Evolutionary conservation across 2,797 vertebrate genomes (phyloP).

Genomic region (Phrynocephalus vlangalii): DNA sequence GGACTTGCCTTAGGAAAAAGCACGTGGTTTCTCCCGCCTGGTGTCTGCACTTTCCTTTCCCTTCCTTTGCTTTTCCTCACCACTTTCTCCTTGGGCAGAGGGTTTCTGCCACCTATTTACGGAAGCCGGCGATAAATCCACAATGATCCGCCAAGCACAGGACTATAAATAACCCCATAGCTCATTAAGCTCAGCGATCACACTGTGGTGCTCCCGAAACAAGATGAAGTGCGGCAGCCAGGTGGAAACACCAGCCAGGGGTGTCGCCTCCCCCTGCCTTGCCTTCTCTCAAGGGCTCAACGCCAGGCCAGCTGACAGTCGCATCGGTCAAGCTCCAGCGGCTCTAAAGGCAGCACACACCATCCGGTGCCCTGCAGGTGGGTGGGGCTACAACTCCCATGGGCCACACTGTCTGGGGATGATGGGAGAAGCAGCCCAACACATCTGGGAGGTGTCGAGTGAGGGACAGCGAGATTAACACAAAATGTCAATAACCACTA

Average conservation of each 20-base stretch:
- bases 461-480: neutral
- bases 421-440: neutral
- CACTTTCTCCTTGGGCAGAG: slow-evolving; percentile 60
- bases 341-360: neutral
- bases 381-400: neutral
- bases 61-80: slow-evolving; percentile 31
- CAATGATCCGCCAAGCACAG: slow-evolving; percentile 73
- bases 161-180: slow-evolving; percentile 77
- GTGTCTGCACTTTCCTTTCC: slow-evolving; percentile 9
- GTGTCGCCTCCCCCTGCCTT: neutral
- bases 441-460: neutral
- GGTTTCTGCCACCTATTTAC: slow-evolving; percentile 71
- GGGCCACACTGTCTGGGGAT: neutral
- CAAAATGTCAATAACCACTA: neutral
- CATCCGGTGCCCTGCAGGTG: neutral
- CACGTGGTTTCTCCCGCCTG: no score
- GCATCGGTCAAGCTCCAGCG: neutral
- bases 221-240: slow-evolving; percentile 72
- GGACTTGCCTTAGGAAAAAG: neutral
- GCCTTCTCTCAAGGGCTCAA: neutral
- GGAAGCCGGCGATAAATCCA: slow-evolving; percentile 76
- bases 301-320: neutral
- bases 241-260: slow-evolving; percentile 39
- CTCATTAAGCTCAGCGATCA: slow-evolving; percentile 76
- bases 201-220: slow-evolving; percentile 62